A percentile compares a stretch with the other conserved stretches of the same genome.
Evolutionary conservation across 2,888 invertebrate genomes (phyloP).

Genomic region (Congeria kusceri): DNA sequence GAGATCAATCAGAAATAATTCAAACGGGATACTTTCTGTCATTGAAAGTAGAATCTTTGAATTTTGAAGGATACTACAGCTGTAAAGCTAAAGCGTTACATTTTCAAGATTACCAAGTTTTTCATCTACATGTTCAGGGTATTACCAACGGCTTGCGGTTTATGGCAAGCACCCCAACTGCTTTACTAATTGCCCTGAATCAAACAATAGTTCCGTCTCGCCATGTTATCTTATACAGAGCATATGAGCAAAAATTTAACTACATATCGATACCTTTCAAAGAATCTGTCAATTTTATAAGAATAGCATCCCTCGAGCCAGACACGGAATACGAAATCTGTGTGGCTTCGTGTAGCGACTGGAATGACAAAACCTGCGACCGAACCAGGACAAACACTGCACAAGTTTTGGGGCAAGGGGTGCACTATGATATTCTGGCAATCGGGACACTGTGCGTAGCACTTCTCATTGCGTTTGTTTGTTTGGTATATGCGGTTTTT

Average conservation of each 20-base stretch:
- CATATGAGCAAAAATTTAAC: conserved; percentile 16
- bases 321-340: conserved; percentile 42
- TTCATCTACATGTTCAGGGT: no score
- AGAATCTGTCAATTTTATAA: conserved; percentile 24
- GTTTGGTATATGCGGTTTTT: no score
- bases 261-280: conserved; percentile 12
- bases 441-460: not conserved
- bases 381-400: conserved; percentile 1
- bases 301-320: conserved; percentile 21
- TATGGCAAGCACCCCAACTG: no score
- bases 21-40: no score
- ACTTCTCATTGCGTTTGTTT: no score
- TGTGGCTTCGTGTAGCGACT: conserved; percentile 27
- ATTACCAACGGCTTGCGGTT: no score
- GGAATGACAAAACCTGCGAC: conserved; percentile 29
- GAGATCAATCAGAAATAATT: no score
- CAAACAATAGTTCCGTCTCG: conserved; percentile 5
- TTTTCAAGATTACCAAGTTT: no score
- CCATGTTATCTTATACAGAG: conserved; percentile 33
- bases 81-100: no score
- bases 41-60: no score
- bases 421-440: conserved; percentile 23
- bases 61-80: no score
- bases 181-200: conserved; percentile 25
- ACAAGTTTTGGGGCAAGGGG: not conserved